Evolutionary conservation across 2,113 vertebrate genomes (phyloP), one percentile per base, ranked within the genome.

Genomic region (Ceratotherium simum): DNA sequence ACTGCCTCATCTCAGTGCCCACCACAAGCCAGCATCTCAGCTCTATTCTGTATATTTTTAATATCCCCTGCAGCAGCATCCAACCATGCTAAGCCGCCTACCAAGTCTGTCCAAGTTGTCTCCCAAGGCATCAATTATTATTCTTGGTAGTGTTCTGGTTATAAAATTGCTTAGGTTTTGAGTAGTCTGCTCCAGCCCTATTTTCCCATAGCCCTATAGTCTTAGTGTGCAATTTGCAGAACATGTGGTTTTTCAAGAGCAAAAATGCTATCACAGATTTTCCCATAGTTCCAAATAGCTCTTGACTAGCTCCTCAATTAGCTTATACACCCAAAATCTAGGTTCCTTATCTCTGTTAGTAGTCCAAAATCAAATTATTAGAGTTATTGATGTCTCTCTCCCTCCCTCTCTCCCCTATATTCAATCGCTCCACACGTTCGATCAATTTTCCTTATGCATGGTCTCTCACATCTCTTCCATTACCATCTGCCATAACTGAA

Each of bases 231-330:
- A 67, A 91, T 72, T 8, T 82, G 27, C 5, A 73, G n/a, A 92
- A 82, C n/a, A 84, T 33, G 39, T 86, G 13, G n/a, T 81, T 92
- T 78, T 62, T 83, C 33, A 87, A 92, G n/a, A 81, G 36, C 54
- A 95, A 56, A 96, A 90, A 91, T 42, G 8, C 81, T 80, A 81
- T 0, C 82, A 21, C 27, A 90, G n/a, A 95, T 75, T 81, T 86
- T 73, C 29, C 65, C 54, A 48, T 0, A 64, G 65, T 73, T 87
- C 4, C 42, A 80, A 83, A 23, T 33, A 79, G 54, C 42, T 94
- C 73, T 72, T 72, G 31, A 87, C 12, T 91, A 91, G 46, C 79
- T 83, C 72, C 70, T 96, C 46, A 62, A 69, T 83, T 36, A 93
- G 36, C 20, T 33, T 80, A 79, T 29, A 56, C 2, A 54, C 18